A percentile compares a stretch with the other conserved stretches of the same genome.
These are phyloP conservation scores for Hypolimnas misippus DNA, from an alignment of 2,888 invertebrate genomes.

Conservation along the genomic window DNA sequence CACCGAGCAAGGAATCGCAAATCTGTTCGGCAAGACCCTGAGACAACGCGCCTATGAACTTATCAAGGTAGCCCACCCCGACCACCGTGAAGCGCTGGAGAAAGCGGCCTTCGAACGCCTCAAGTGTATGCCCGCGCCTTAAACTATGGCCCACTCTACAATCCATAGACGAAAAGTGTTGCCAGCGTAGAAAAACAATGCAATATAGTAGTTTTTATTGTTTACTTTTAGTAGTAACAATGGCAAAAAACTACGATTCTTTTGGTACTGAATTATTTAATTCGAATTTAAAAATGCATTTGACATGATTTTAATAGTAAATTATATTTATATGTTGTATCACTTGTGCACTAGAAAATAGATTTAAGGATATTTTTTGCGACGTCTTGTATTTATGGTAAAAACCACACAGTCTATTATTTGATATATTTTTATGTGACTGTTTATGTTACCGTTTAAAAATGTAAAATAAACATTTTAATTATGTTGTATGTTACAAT, in stretches of 20 bases:
- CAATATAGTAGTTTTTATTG: constrained; percentile 23
- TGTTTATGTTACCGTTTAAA: constrained; percentile 23
- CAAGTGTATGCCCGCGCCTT: constrained; percentile 89
- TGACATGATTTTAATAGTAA: constrained; percentile 16
- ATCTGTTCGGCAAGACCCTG: constrained; percentile 94
- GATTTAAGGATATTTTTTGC: constrained; percentile 23
- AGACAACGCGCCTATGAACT: constrained; percentile 95
- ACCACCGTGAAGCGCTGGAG: constrained; percentile 92
- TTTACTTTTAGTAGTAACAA: constrained; percentile 25
- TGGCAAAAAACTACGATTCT: constrained; percentile 15
- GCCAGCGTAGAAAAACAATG: constrained; percentile 21
- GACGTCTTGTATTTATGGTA: constrained; percentile 17
- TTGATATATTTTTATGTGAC: constrained; percentile 24
- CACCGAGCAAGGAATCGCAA: constrained; percentile 95
- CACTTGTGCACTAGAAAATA: constrained; percentile 6
- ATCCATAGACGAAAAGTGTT: constrained; percentile 18
- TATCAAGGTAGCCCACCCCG: constrained; percentile 95
- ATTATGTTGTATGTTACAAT: constrained; percentile 1
- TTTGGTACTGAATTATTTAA: constrained; percentile 19
- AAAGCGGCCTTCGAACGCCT: constrained; percentile 94
- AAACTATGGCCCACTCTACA: constrained; percentile 41
- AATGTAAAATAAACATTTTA: constrained; percentile 19
- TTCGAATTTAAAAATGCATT: constrained; percentile 38
- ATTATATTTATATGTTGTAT: neutral
- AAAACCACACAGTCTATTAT: constrained; percentile 12